Conservation (phyloP, 2,113 vertebrate genomes). For the Anolis carolinensis region DNA sequence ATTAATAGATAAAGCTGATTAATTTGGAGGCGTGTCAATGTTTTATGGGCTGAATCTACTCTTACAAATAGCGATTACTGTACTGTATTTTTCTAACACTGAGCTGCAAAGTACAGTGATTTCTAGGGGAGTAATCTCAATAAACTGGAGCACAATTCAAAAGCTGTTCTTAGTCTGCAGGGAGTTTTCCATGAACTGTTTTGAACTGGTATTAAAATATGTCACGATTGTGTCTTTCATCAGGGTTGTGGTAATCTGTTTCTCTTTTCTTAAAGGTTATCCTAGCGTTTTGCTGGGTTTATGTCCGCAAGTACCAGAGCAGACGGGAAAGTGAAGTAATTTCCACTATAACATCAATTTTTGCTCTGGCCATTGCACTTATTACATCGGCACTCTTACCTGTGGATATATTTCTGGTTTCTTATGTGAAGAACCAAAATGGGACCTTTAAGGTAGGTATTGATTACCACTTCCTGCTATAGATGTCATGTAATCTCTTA, state of each 20-base stretch:
- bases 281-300: slow-evolving; percentile 94
- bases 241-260: background rate
- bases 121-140: background rate
- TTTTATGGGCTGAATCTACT: background rate
- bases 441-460: slow-evolving; percentile 94
- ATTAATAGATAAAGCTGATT: background rate
- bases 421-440: slow-evolving; percentile 94
- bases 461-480: background rate
- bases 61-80: background rate
- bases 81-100: background rate
- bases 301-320: slow-evolving; percentile 96
- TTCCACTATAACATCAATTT: slow-evolving; percentile 96
- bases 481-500: background rate
- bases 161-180: background rate
- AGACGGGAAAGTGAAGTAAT: slow-evolving; percentile 94
- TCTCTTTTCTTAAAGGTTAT: slow-evolving; percentile 81
- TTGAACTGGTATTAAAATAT: background rate
- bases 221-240: background rate
- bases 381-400: slow-evolving; percentile 95
- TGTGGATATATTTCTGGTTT: slow-evolving; percentile 98
- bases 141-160: background rate
- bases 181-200: background rate
- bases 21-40: background rate
- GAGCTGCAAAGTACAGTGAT: background rate
- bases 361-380: slow-evolving; percentile 91